Percentiles rank a stretch among this genome's conserved stretches.
phyloP scores from a whole-genome alignment of 1,140 invertebrate genomes.

The Diorhabda elongata region DNA sequence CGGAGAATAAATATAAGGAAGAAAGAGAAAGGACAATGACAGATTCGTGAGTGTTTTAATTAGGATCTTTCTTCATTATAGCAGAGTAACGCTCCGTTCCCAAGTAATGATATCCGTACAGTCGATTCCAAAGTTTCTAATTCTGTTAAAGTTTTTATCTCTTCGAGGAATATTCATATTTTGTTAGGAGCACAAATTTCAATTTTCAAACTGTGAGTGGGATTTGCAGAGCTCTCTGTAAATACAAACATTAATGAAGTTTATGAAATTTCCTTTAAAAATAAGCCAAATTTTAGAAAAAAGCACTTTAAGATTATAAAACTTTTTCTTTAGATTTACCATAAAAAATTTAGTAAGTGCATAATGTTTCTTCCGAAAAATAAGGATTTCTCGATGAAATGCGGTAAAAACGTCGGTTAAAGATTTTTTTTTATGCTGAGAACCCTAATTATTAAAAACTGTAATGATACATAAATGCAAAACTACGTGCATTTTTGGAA shows the following conservation, averaged over 20 bases:
- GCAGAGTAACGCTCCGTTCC: slow-evolving; percentile 18
- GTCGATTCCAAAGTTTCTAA: slow-evolving; percentile 22
- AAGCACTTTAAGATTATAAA: too few relatives aligned
- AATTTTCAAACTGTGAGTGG: background rate
- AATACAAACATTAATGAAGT: slow-evolving; percentile 11
- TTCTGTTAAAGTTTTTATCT: slow-evolving; percentile 28
- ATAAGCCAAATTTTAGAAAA: background rate
- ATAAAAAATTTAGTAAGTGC: too few relatives aligned
- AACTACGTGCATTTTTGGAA: too few relatives aligned
- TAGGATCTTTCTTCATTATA: slow-evolving; percentile 29
- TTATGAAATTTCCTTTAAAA: slow-evolving; percentile 5
- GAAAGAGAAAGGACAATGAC: slow-evolving; percentile 20
- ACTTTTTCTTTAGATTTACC: too few relatives aligned
- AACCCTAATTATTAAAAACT: too few relatives aligned
- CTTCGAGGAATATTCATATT: slow-evolving; percentile 17
- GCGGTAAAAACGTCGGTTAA: too few relatives aligned
- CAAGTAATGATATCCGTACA: slow-evolving; percentile 24
- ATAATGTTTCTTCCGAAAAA: too few relatives aligned
- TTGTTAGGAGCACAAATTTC: background rate
- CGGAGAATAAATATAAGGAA: slow-evolving; percentile 15
- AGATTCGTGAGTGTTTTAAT: slow-evolving; percentile 25
- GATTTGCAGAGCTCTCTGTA: background rate
- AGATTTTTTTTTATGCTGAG: too few relatives aligned
- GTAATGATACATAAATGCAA: too few relatives aligned
- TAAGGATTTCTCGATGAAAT: too few relatives aligned